Base-by-base conservation (phyloP, 2,113 vertebrate genomes). In the Triplophysa dalaica region DNA sequence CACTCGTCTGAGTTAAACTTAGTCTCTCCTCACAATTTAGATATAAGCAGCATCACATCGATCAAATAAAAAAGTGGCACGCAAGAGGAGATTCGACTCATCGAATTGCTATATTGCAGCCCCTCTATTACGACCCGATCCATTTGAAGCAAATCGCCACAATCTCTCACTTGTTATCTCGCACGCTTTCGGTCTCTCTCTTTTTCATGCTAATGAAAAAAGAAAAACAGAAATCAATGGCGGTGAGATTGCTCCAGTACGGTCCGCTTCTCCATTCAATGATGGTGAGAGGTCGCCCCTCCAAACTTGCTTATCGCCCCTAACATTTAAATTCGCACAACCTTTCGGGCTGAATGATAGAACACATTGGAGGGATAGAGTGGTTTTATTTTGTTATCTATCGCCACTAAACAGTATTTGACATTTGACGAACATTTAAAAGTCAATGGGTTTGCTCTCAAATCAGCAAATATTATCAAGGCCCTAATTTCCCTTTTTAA, bases 391-490 rank as follows among this genome's bases (percentile, higher is more conserved):
- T 75, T 24, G 19, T 77, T 79, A 70, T 69, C 61, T 12, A 11
- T 24, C 60, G 17, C 65, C 77, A 84, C 84, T 75, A 84, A 88
- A 89, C 60, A 80, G 63, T 69, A 69, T 73, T 87, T 90, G 89
- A 89, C 88, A 89, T 90, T 89, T 89, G 78, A 79, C 58, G 83
- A 84, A 75, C 80, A 72, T 81, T 90, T 83, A 88, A 85, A 89
- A 89, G 86, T 89, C 85, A 85, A 60, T 85, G 75, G 66, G 63
- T 85, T 88, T 50, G 48, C 78, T 83, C 61, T 72, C 77, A 82
- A 86, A 82, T 87, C 73, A 83, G 77, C 70, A 52, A 60, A 48
- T 70, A 84, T 84, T 87, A 89, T 88, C 86, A 85, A 79, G 85
- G 74, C 67, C 17, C 19, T 80, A 78, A 80, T 88, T 89, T 88